Evolutionary conservation across 2,113 vertebrate species (phyloP), one percentile per base, ranked within the genome.

Genomic region (Silurus meridionalis): DNA sequence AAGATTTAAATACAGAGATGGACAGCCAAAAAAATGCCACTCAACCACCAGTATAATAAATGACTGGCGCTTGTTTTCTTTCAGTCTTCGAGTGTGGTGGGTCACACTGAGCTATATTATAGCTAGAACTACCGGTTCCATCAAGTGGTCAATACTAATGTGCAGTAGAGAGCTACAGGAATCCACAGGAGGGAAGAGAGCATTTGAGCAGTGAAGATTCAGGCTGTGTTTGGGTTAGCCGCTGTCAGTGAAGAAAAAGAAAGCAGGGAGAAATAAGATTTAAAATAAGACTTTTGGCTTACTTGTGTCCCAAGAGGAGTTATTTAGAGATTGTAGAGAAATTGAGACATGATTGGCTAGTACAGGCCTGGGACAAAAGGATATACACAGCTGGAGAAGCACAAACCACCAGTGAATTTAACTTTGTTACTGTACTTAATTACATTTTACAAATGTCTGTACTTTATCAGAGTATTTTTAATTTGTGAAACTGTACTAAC

Each of bases 201-300:
- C 50, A 52, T 23, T 13, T 53, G 23, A 53, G 5, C 46, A 6
- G 48, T 74, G 71, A 23, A 74, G 48, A n/a, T n/a, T 53, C 74
- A 77, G 74, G 74, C 74, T 77, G 52, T 3, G 6, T 15, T 55
- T 23, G 50, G 10, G 74, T 55, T 78, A 90, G 91, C 89, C 86
- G 89, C 91, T 89, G 91, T 90, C 19, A 28, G 58, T 63, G 46
- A 84, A 84, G 82, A 60, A 63, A 83, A 25, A 74, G 58, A 85
- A 74, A 69, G 52, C 28, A 48, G 81, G 48, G 66, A 15, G 69
- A 78, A 66, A 84, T 14, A 23, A 84, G 37, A 37, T 37, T 37
- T 37, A 3, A 85, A 52, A 80, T 37, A 48, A 84, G 82, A 79
- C 9, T 6, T 64, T 78, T 19, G 50, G 48, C 53, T 74, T 61